Conservation (phyloP, 2,797 vertebrate species). For the Chanos chanos region DNA sequence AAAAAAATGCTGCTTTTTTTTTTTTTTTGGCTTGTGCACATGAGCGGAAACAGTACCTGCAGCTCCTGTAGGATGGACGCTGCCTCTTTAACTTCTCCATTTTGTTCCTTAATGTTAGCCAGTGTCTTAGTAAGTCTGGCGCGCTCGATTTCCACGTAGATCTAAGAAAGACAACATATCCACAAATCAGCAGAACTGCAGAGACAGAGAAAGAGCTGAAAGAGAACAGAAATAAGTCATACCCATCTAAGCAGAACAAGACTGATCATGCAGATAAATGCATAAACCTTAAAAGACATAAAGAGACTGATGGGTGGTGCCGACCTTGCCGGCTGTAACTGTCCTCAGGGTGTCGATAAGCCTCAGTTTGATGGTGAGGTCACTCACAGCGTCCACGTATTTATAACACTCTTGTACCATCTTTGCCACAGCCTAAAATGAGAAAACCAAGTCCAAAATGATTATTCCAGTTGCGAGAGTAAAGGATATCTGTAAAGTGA, state of each 20-base stretch:
- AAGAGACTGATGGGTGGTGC: conserved; percentile 2
- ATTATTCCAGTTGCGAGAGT: no score
- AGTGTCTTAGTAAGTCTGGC: conserved; percentile 92
- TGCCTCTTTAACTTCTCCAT: conserved; percentile 91
- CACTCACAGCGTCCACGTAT: conserved; percentile 86
- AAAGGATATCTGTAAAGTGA: background rate
- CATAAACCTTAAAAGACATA: background rate
- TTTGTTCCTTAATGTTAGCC: conserved; percentile 91
- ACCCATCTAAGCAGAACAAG: background rate
- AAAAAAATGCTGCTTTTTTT: no score
- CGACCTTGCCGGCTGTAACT: conserved; percentile 96
- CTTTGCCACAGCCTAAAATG: conserved; percentile 90
- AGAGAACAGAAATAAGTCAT: no score
- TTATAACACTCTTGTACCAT: conserved; percentile 99
- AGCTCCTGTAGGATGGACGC: conserved; percentile 93
- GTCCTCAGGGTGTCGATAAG: conserved; percentile 94
- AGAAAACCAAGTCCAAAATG: conserved; percentile 19
- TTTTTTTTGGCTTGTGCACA: no score
- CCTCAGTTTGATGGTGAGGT: conserved; percentile 87
- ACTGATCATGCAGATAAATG: background rate
- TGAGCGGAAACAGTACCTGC: conserved; percentile 77
- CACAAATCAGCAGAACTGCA: background rate
- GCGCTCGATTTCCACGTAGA: conserved; percentile 97
- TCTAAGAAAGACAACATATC: conserved; percentile 67
- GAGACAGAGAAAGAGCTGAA: background rate